Conservation (phyloP, 2,113 vertebrate species). For the Dendropsophus ebraccatus region DNA sequence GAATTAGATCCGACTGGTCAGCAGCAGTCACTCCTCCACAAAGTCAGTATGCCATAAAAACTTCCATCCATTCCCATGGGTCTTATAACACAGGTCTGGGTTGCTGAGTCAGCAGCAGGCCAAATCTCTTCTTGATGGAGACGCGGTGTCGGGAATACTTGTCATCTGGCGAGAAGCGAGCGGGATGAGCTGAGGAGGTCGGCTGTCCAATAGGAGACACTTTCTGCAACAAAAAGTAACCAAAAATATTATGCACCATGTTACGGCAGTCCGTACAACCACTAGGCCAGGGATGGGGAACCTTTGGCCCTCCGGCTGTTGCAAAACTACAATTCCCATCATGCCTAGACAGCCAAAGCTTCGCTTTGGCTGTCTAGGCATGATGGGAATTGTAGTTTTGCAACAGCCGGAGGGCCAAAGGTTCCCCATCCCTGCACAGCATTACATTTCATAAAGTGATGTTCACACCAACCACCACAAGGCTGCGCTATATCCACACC, state of each 20-base stretch:
- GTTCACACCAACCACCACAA: too few species aligned
- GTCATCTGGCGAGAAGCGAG: constrained; percentile 90
- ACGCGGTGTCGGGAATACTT: constrained; percentile 88
- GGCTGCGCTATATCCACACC: too few species aligned
- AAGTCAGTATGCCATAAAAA: neutral
- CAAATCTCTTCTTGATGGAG: constrained; percentile 86
- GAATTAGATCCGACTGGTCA: neutral
- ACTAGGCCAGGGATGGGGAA: too few species aligned
- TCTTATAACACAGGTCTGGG: constrained; percentile 79
- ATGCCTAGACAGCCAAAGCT: too few species aligned
- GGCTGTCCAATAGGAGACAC: constrained; percentile 72
- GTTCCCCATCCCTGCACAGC: too few species aligned
- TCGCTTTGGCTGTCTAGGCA: too few species aligned
- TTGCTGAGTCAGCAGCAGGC: constrained; percentile 85
- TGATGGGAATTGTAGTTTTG: too few species aligned
- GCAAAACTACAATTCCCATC: too few species aligned
- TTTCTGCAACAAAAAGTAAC: constrained; percentile 73
- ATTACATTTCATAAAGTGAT: neutral
- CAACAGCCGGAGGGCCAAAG: too few species aligned
- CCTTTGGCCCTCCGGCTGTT: too few species aligned
- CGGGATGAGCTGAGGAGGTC: constrained; percentile 87
- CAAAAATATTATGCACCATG: neutral
- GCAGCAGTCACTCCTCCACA: neutral
- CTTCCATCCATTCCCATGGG: neutral
- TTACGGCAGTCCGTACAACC: neutral